Evolutionary conservation across 2,888 invertebrate genomes (phyloP).

Genomic region (Scaeva pyrastri): DNA sequence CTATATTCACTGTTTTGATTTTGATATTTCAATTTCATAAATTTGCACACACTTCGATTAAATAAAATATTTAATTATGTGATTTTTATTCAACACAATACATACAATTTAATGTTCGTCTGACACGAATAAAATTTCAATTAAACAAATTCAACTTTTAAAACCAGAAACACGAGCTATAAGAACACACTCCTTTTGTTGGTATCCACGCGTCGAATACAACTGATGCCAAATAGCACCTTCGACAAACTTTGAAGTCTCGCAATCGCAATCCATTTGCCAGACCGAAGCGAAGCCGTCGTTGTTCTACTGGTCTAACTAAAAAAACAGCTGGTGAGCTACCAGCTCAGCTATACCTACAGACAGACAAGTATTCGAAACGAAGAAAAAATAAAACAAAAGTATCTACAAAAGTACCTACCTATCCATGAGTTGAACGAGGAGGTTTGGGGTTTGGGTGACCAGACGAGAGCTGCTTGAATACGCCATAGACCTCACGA

Average conservation of each 20-base stretch:
- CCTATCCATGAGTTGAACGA: neutral
- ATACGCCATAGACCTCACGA: neutral
- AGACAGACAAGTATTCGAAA: constrained; percentile 6
- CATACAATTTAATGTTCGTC: constrained; percentile 1
- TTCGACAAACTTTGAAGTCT: constrained; percentile 68
- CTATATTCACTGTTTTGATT: neutral
- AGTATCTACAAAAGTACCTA: constrained; percentile 11
- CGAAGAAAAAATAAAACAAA: constrained; percentile 1
- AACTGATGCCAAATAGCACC: constrained; percentile 64
- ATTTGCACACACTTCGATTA: constrained; percentile 34
- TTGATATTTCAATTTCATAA: neutral
- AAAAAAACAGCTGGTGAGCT: constrained; percentile 57
- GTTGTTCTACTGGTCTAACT: constrained; percentile 59
- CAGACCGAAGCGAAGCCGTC: constrained; percentile 9
- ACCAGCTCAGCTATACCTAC: constrained; percentile 22
- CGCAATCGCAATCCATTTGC: constrained; percentile 30
- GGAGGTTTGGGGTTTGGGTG: constrained; percentile 51
- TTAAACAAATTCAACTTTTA: neutral
- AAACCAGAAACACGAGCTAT: constrained; percentile 38
- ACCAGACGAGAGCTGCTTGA: constrained; percentile 40
- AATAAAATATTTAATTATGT: neutral
- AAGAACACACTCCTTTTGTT: constrained; percentile 58
- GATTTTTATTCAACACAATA: neutral
- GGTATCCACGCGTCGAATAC: constrained; percentile 64
- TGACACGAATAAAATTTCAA: constrained; percentile 27